Evolutionary conservation across 2,888 invertebrate species (phyloP).

Genomic region (Ophion ellenae): DNA sequence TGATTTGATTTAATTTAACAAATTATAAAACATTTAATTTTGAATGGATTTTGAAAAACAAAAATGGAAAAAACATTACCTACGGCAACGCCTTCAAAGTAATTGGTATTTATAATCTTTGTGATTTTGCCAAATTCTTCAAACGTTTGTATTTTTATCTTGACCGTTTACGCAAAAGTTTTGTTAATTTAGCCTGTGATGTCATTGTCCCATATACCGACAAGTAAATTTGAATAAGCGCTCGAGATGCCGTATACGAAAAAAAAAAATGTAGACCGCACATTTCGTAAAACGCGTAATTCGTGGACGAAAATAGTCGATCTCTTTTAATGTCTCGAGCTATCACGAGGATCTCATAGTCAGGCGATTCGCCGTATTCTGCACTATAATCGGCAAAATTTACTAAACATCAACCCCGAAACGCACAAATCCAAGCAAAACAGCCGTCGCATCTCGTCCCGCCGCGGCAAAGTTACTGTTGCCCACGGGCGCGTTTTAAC

Average conservation of each 20-base stretch:
- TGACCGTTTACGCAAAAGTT: background rate
- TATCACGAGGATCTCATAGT: constrained; percentile 33
- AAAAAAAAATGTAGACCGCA: constrained; percentile 31
- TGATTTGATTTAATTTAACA: too few relatives aligned
- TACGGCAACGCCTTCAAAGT: background rate
- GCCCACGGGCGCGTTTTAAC: constrained; percentile 34
- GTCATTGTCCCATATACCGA: background rate
- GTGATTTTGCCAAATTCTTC: background rate
- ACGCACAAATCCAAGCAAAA: constrained; percentile 42
- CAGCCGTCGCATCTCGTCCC: constrained; percentile 14
- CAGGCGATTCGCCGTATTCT: constrained; percentile 58
- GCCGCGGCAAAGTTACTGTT: background rate
- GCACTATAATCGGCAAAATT: constrained; percentile 59
- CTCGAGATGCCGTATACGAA: background rate
- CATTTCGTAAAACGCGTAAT: constrained; percentile 36
- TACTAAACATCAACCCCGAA: constrained; percentile 52
- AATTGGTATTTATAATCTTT: background rate
- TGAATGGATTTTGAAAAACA: background rate
- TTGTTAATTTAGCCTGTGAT: background rate
- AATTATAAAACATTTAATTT: background rate
- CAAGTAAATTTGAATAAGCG: constrained; percentile 5
- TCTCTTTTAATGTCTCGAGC: constrained; percentile 33
- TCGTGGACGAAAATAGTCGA: constrained; percentile 46
- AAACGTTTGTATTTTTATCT: background rate
- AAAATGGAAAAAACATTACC: background rate